These are phyloP conservation scores for Passer montanus DNA, from an alignment of 2,113 vertebrate species.

Conservation along the genomic window DNA sequence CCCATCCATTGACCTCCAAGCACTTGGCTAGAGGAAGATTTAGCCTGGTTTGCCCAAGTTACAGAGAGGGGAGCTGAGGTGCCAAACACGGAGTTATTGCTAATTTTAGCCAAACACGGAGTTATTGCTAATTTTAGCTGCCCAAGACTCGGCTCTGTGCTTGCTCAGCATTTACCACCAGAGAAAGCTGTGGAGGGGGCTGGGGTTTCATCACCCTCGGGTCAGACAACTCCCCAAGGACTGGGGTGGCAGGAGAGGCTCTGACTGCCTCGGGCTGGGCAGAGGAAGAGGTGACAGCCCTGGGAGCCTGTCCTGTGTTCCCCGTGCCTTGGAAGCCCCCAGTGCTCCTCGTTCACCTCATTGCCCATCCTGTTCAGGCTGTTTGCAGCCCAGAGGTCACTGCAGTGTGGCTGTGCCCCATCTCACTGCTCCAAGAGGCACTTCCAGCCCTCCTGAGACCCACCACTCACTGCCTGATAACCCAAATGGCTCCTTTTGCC, in stretches of 20 bases:
- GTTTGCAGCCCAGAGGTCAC: not conserved
- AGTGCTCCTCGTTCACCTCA: accelerated
- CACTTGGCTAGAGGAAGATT: not conserved
- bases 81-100: not conserved
- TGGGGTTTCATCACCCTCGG: not conserved
- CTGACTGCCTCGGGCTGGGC: not conserved
- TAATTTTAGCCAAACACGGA: not conserved
- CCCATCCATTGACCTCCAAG: conserved; percentile 48
- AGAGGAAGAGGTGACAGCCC: not conserved
- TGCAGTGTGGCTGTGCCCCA: not conserved
- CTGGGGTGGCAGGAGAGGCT: not conserved
- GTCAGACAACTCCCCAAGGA: not conserved
- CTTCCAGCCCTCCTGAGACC: not conserved
- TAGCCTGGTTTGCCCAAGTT: not conserved
- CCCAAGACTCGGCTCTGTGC: accelerated
- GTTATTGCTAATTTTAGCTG: not conserved
- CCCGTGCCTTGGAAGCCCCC: not conserved
- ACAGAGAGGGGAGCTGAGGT: not conserved
- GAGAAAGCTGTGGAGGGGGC: not conserved
- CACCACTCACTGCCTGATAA: not conserved
- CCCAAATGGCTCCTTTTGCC: accelerated
- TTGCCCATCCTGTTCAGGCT: accelerated
- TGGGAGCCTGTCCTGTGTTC: not conserved
- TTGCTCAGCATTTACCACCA: not conserved
- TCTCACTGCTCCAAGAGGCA: not conserved